phyloP scores from a whole-genome alignment of 2,888 invertebrate species.

The Ophioninae sp. region DNA sequence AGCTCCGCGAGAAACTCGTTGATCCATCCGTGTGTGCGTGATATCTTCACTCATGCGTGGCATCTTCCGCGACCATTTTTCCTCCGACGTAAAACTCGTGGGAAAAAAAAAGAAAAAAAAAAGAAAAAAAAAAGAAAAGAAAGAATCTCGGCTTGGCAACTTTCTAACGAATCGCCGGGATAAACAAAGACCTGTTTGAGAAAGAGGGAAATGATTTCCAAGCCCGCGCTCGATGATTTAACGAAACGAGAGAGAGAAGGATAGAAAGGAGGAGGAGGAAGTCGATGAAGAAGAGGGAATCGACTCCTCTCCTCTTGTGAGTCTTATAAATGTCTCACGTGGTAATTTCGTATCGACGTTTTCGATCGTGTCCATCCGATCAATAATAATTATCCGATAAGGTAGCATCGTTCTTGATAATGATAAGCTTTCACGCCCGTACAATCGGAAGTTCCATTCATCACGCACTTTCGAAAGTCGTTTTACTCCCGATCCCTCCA shows the following conservation, averaged over 20 bases:
- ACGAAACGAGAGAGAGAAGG: constrained; percentile 48
- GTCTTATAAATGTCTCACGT: constrained; percentile 4
- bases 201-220: constrained; percentile 73
- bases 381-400: constrained; percentile 19
- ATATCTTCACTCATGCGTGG: constrained; percentile 55
- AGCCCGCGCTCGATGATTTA: constrained; percentile 55
- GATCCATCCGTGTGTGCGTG: constrained; percentile 28
- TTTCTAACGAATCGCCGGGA: constrained; percentile 70
- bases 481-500: not conserved
- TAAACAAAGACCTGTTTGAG: constrained; percentile 68
- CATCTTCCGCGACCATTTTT: constrained; percentile 40
- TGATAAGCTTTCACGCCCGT: constrained; percentile 42
- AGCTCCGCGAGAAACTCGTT: constrained; percentile 48
- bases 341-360: not conserved
- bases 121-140: no score
- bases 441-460: constrained; percentile 7
- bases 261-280: constrained; percentile 3
- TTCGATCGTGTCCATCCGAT: not conserved
- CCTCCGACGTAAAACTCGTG: not conserved
- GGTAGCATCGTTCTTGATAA: constrained; percentile 19
- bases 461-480: constrained; percentile 22
- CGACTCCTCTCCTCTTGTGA: not conserved
- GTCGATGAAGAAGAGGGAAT: constrained; percentile 2
- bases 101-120: no score
- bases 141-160: constrained; percentile 64